Base-by-base conservation (phyloP, 2,113 vertebrate species). In the Theristicus caerulescens region DNA sequence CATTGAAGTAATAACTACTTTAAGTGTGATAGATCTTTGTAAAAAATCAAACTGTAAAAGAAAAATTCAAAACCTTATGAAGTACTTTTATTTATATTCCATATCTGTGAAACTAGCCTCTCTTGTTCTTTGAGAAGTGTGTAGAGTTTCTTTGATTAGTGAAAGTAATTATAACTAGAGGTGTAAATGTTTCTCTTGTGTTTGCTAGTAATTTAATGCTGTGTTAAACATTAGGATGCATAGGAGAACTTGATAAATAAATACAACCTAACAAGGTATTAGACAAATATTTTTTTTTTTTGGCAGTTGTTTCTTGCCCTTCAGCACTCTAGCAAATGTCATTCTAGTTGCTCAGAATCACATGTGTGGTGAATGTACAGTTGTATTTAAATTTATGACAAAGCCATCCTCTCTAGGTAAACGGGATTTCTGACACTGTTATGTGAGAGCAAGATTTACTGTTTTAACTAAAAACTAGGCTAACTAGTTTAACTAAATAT, bases 291-390 rank as follows among this genome's bases (percentile, higher is more conserved):
- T 16, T 18, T 79, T 52, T 29, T 74, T 49, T 78, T 66, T 71
- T 21, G 38, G 13, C 34, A 46, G 8, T 55, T 1, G 2, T n/a
- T 94, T 82, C 11, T 67, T 90, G 38, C n/a, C 46, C 47, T 87
- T 93, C 61, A 87, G 51, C 22, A 32, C 27, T 82, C 11, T 15
- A 82, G 21, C 54, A 94, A 65, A 61, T 52, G 18, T 64, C 25
- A 17, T 78, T 72, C 25, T 34, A 78, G 36, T 67, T 86, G 65
- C 52, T 78, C 32, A 40, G 46, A 49, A 49, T 77, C 18, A 29
- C n/a, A 42, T 24, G 13, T 74, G 24, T 55, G 29, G 24, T 0
- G 1, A 82, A 46, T 46, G 13, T 66, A 8, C 0, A 1, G 25
- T 69, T 72, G 14, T 9, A 31, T 90, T 92, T 74, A 19, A 29